Base-by-base conservation (phyloP, 1,140 invertebrate species). In the Heliothis subflexa region DNA sequence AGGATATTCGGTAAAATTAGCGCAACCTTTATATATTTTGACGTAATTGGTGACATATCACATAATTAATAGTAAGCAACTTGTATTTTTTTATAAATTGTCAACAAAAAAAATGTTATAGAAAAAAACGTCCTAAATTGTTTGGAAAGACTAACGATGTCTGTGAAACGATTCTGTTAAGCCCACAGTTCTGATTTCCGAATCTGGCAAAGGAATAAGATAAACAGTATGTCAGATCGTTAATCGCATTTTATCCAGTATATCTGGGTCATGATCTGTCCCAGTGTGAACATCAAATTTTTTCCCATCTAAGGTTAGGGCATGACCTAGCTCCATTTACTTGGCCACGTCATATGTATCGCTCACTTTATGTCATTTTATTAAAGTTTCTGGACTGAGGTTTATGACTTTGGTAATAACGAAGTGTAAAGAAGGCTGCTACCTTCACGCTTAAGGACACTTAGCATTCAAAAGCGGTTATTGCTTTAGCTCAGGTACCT, bases 241-340 rank as follows among this genome's bases (percentile, higher is more conserved):
- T 49, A 50, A 49, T 74, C 54, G 12, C 3, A 4, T 33, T 70
- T 77, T 28, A 57, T 68, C 33, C 14, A 74, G 55, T 21, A 71
- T 79, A 85, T 82, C 73, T 85, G 78, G 87, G 83, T 87, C 84
- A 87, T 86, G 76, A 81, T 62, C 49, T 52, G 75, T 78, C 47
- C 78, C 79, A 75, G 55, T 74, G 54, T 74, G 16, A 59, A 18
- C 55, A 61, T 61, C 50, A 55, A 71, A 40, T 71, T 71, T 78
- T 76, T 52, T 72, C 66, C 14, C 50, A 64, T 59, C 33, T 80
- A 85, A 89, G 87, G 87, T 82, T 87, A 64, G 74, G 86, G 79
- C 84, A 81, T 76, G 88, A 90, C 89, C 89, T 89, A 91, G 89
- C 77, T 78, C 89, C 80, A 88, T 62, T 84, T 84, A 66, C 68